phyloP scores from a whole-genome alignment of 2,797 vertebrate species.

The Hypotaenidia okinawae region DNA sequence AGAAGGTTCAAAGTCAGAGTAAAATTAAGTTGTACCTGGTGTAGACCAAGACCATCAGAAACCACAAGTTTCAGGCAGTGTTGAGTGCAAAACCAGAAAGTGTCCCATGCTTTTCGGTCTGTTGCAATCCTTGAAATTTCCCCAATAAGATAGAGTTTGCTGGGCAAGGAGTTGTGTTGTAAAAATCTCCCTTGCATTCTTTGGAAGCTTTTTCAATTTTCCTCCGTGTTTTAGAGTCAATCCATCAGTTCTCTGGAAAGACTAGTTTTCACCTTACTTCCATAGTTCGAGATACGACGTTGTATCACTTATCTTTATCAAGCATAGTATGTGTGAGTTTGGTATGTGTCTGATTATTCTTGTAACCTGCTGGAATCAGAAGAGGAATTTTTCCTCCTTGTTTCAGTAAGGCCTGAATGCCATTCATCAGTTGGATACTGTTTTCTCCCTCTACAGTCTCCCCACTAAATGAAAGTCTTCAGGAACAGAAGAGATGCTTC shows the following conservation, averaged over 20 bases:
- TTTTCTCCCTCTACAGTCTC: neutral
- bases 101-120: neutral
- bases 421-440: neutral
- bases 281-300: neutral
- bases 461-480: neutral
- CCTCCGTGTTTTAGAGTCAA: neutral
- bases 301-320: neutral
- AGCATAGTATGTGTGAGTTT: neutral
- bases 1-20: neutral
- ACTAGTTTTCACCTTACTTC: neutral
- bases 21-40: neutral
- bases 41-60: neutral
- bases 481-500: neutral
- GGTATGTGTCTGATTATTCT: neutral
- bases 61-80: neutral
- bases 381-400: neutral
- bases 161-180: neutral
- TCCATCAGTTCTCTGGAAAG: neutral
- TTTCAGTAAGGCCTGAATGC: neutral
- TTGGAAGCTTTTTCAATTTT: neutral
- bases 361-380: neutral
- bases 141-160: neutral
- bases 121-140: neutral
- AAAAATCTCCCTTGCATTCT: neutral
- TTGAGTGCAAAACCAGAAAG: neutral